A percentile compares a stretch with the other conserved stretches of the same genome.
These are phyloP conservation scores for Galeruca laticollis DNA, from an alignment of 2,888 invertebrate genomes.

Conservation along the genomic window DNA sequence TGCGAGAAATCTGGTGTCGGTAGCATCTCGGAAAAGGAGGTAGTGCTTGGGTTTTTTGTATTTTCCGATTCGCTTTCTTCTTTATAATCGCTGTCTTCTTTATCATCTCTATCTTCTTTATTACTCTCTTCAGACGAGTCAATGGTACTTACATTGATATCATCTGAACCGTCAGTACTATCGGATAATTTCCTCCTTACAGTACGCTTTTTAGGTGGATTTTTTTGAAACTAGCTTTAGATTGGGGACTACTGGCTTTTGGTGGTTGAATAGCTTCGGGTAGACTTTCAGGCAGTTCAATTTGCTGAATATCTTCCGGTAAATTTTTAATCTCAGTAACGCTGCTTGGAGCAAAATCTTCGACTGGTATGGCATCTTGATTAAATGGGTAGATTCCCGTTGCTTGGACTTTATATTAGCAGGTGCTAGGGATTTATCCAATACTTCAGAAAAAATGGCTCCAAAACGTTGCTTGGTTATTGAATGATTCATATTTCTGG, in stretches of 20 bases:
- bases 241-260: constrained; percentile 5
- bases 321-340: constrained; percentile 8
- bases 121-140: constrained; percentile 7
- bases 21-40: constrained; percentile 6
- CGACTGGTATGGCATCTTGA: too few relatives aligned
- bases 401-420: too few relatives aligned
- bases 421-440: too few relatives aligned
- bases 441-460: constrained; percentile 15
- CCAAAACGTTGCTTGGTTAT: constrained; percentile 22
- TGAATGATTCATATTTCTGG: constrained; percentile 3
- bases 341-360: constrained; percentile 19
- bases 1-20: background rate
- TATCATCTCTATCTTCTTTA: background rate
- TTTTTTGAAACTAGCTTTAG: too few relatives aligned
- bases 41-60: too few relatives aligned
- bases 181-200: background rate
- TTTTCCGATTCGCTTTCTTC: too few relatives aligned
- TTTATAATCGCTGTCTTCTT: too few relatives aligned
- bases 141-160: background rate
- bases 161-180: background rate
- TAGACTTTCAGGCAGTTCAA: too few relatives aligned
- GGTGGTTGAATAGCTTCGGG: background rate
- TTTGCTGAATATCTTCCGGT: too few relatives aligned
- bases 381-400: too few relatives aligned
- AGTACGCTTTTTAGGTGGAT: too few relatives aligned